Evolutionary conservation across 1,140 invertebrate species (phyloP).

Genomic region (Aricia agestis): DNA sequence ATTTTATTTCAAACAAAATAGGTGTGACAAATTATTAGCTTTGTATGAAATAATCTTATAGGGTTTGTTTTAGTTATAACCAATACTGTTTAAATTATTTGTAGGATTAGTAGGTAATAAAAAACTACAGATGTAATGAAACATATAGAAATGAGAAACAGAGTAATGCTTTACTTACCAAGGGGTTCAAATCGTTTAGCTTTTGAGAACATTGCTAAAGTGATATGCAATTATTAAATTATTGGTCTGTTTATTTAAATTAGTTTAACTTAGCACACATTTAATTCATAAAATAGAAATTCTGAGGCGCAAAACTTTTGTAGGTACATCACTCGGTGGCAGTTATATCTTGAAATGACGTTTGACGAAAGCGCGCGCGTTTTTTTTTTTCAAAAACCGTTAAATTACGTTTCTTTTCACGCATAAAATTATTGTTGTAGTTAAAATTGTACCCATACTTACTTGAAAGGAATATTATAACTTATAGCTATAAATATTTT

Average conservation of each 20-base stretch:
- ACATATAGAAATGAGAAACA: conserved; percentile 1
- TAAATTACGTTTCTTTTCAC: neutral
- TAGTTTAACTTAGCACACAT: neutral
- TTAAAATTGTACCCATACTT: no score
- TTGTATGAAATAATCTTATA: no score
- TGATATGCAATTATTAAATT: neutral
- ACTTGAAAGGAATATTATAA: no score
- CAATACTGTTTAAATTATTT: neutral
- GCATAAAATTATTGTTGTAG: neutral
- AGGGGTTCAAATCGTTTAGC: conserved; percentile 61
- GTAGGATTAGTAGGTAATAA: neutral
- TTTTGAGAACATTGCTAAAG: conserved; percentile 60
- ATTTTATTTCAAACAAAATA: neutral
- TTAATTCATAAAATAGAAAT: neutral
- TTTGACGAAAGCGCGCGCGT: conserved; percentile 22
- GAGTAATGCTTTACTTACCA: conserved; percentile 42
- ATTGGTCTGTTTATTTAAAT: neutral
- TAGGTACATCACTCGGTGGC: neutral
- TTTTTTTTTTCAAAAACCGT: conserved; percentile 6
- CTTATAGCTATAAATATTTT: no score
- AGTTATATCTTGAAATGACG: neutral
- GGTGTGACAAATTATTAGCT: neutral
- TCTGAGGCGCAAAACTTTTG: neutral
- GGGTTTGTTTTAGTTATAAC: no score
- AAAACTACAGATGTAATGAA: neutral